phyloP scores from a whole-genome alignment of 1,140 invertebrate genomes.

The Ceratoteleas bidentatus region DNA sequence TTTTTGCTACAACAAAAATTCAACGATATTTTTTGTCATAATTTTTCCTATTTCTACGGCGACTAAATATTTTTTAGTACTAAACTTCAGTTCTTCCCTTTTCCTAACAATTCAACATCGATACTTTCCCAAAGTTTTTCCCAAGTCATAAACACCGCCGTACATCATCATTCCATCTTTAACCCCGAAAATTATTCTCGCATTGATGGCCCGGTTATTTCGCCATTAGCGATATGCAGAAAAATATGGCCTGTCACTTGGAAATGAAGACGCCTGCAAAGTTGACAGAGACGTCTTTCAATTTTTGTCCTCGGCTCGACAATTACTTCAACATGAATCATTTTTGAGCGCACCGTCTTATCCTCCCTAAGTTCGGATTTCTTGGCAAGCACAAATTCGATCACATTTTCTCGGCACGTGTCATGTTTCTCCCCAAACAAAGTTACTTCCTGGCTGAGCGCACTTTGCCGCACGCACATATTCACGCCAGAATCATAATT shows the following conservation, averaged over 20 bases:
- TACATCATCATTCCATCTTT: no score
- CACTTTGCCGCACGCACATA: constrained; percentile 55
- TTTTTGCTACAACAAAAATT: no score
- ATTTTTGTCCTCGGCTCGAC: constrained; percentile 44
- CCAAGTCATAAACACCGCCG: no score
- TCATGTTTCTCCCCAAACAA: constrained; percentile 58
- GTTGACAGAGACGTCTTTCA: constrained; percentile 15
- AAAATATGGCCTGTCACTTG: constrained; percentile 6
- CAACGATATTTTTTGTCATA: no score
- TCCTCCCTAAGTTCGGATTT: constrained; percentile 34
- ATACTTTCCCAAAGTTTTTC: no score
- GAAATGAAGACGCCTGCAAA: constrained; percentile 34
- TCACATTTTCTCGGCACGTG: constrained; percentile 64
- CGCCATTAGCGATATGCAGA: no score
- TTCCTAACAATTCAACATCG: no score
- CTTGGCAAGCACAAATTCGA: constrained; percentile 59
- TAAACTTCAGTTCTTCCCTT: no score
- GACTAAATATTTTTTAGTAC: no score
- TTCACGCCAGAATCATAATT: constrained; percentile 58
- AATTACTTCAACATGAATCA: constrained; percentile 62
- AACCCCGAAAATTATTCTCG: no score
- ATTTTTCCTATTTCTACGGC: no score
- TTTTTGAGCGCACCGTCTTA: constrained; percentile 43
- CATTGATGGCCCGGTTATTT: no score
- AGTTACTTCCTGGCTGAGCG: constrained; percentile 45